phyloP scores from a whole-genome alignment of 1,140 invertebrate species.

The Neuroterus valhalla region DNA sequence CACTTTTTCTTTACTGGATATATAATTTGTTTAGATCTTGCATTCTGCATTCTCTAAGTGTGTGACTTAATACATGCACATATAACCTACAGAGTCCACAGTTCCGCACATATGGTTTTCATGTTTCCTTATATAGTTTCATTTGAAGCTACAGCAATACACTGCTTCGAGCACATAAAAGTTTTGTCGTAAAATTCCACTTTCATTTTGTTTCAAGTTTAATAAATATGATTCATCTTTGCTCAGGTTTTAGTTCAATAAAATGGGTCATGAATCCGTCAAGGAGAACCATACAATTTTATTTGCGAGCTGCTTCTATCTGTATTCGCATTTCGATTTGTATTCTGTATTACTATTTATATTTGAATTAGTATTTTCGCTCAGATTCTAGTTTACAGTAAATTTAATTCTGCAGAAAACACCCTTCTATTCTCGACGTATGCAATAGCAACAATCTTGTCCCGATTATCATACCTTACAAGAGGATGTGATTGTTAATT shows the following conservation, averaged over 20 bases:
- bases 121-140: not conserved
- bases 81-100: no score
- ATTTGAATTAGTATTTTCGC: not conserved
- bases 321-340: conserved; percentile 8
- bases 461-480: no score
- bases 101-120: not conserved
- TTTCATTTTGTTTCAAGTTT: conserved; percentile 6
- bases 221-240: conserved; percentile 17
- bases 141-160: not conserved
- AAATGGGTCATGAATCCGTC: not conserved
- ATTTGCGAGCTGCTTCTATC: not conserved
- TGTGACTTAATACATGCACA: not conserved
- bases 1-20: not conserved
- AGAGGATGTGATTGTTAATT: no score
- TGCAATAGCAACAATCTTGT: no score
- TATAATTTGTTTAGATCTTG: not conserved
- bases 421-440: no score
- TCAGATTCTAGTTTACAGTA: not conserved
- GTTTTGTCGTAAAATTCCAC: not conserved
- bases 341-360: conserved; percentile 17
- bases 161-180: conserved; percentile 3
- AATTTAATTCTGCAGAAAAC: no score
- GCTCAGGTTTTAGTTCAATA: not conserved
- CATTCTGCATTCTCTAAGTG: not conserved
- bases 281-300: not conserved